phyloP scores from a whole-genome alignment of 2,113 vertebrate genomes.

The Sceloporus undulatus region DNA sequence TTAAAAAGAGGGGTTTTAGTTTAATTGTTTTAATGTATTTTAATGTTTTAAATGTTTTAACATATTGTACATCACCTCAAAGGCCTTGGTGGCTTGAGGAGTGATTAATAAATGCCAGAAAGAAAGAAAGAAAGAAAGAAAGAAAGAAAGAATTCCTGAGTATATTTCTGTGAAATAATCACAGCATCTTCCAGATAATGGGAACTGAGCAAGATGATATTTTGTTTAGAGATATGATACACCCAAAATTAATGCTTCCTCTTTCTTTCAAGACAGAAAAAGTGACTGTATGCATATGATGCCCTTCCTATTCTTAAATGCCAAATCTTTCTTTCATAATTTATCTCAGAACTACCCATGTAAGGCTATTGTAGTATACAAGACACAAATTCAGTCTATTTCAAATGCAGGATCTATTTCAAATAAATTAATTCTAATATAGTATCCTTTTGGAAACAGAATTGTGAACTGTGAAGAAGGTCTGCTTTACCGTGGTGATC shows the following conservation, averaged over 20 bases:
- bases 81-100: too few relatives aligned
- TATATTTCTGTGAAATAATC: too few relatives aligned
- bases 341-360: neutral
- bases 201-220: too few relatives aligned
- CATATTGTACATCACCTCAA: too few relatives aligned
- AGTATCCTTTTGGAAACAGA: neutral
- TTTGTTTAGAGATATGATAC: too few relatives aligned
- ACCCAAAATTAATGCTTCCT: neutral
- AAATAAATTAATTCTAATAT: neutral
- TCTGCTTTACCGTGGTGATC: neutral
- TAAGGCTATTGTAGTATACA: neutral
- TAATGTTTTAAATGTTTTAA: too few relatives aligned
- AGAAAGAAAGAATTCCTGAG: too few relatives aligned
- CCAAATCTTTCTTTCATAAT: neutral
- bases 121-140: too few relatives aligned
- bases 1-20: too few relatives aligned
- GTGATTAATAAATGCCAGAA: too few relatives aligned
- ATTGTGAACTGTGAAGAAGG: conserved; percentile 3
- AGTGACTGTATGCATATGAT: neutral
- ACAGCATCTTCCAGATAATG: too few relatives aligned
- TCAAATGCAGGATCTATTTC: neutral
- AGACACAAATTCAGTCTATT: neutral
- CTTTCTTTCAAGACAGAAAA: neutral
- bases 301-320: neutral
- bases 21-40: too few relatives aligned